A percentile compares a stretch with the other conserved stretches of the same genome.
These are phyloP conservation scores for Leucoraja ocellata DNA, from an alignment of 2,797 vertebrate genomes.

Conservation along the genomic window DNA sequence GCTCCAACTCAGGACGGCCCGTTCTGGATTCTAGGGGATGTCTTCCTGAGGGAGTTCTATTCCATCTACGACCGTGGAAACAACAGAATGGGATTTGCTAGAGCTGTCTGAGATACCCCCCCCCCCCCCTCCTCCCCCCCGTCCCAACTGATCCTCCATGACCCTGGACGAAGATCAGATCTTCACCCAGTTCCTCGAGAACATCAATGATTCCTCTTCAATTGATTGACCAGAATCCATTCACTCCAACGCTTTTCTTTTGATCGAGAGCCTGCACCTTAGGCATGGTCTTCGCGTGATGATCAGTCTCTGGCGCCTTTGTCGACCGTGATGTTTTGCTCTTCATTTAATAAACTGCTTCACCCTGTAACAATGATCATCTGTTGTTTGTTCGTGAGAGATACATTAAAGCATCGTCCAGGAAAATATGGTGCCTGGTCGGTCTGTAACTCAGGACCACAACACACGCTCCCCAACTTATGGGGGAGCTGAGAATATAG, in stretches of 20 bases:
- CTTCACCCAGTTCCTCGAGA: not conserved
- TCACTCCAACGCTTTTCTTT: not conserved
- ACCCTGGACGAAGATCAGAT: not conserved
- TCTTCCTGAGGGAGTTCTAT: conserved; percentile 70
- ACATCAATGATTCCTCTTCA: not conserved
- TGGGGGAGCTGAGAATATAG: too few species aligned
- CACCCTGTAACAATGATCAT: not conserved
- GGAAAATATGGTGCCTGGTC: too few species aligned
- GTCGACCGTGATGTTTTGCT: not conserved
- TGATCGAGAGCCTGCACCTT: too few species aligned
- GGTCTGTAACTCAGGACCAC: not conserved
- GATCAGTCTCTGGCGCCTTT: not conserved
- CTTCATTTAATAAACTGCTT: not conserved
- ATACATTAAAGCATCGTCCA: not conserved
- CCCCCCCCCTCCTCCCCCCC: too few species aligned
- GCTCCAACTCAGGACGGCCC: conserved; percentile 47
- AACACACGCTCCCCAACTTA: too few species aligned
- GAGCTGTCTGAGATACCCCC: not conserved
- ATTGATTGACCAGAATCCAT: not conserved
- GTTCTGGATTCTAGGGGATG: conserved; percentile 71
- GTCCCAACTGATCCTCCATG: not conserved
- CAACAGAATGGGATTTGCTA: conserved; percentile 64
- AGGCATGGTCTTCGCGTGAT: too few species aligned
- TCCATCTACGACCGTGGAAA: conserved; percentile 66
- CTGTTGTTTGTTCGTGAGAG: not conserved